A percentile compares a stretch with the other conserved stretches of the same genome.
phyloP scores from a whole-genome alignment of 2,888 invertebrate species.

The Metellina segmentata region DNA sequence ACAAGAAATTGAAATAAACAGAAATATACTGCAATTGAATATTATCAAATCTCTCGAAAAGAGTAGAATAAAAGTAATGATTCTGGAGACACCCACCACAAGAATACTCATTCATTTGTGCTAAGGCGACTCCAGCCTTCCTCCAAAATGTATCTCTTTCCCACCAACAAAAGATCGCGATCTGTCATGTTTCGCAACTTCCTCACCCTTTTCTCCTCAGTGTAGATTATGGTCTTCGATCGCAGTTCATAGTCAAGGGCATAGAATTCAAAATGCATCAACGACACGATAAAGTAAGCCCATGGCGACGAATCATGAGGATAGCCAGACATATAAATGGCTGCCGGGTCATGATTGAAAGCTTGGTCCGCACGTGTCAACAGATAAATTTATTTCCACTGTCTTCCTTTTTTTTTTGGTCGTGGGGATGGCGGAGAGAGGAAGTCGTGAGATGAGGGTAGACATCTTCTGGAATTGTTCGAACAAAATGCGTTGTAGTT shows the following conservation, averaged over 20 bases:
- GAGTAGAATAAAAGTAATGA: too few species aligned
- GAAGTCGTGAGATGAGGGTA: background rate
- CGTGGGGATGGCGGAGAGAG: background rate
- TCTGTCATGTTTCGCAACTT: background rate
- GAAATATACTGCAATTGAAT: too few species aligned
- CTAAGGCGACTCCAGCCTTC: too few species aligned
- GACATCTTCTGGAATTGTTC: conserved; percentile 7
- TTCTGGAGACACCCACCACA: too few species aligned
- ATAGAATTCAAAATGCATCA: conserved; percentile 20
- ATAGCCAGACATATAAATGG: conserved; percentile 44
- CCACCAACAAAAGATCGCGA: too few species aligned
- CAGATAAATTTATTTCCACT: conserved; percentile 59
- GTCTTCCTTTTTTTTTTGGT: background rate
- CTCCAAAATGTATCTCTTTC: too few species aligned
- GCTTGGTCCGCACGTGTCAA: conserved; percentile 24
- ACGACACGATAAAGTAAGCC: background rate
- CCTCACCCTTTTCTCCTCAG: background rate
- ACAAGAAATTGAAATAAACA: too few species aligned
- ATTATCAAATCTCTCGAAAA: too few species aligned
- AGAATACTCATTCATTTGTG: too few species aligned
- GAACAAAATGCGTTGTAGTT: conserved; percentile 23
- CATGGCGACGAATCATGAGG: background rate
- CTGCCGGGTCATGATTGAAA: conserved; percentile 19
- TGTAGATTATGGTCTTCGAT: too few species aligned
- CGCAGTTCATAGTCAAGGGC: background rate